Evolutionary conservation across 2,113 vertebrate genomes (phyloP).

Genomic region (Brienomyrus longianalis): DNA sequence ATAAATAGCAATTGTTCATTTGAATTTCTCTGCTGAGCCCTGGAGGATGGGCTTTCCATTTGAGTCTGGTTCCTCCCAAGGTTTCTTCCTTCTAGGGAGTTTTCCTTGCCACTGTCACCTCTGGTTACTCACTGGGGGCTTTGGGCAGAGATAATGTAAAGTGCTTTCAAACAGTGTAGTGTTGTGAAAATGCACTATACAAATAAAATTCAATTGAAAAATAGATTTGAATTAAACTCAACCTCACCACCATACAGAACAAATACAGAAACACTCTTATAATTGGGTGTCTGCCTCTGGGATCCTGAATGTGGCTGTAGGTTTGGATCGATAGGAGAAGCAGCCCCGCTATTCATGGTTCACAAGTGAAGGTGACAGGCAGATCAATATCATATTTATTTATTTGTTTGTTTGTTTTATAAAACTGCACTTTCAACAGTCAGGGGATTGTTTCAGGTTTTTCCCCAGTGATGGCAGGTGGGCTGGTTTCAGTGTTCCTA

Average conservation of each 20-base stretch:
- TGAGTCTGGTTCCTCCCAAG: background rate
- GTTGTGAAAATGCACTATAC: background rate
- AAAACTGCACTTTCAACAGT: background rate
- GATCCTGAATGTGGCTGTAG: background rate
- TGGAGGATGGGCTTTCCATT: background rate
- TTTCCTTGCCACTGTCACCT: background rate
- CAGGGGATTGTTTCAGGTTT: background rate
- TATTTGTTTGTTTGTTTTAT: slow-evolving; percentile 9
- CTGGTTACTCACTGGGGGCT: background rate
- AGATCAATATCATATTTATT: slow-evolving; percentile 7
- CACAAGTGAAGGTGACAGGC: background rate
- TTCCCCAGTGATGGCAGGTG: slow-evolving; percentile 6
- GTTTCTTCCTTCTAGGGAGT: background rate
- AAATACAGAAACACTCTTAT: background rate
- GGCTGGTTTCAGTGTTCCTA: slow-evolving; percentile 4
- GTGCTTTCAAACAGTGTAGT: background rate
- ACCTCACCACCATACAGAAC: background rate
- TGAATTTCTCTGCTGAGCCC: background rate
- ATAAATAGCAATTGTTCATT: background rate
- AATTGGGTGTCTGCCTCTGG: background rate
- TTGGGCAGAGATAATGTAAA: background rate
- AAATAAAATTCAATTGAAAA: background rate
- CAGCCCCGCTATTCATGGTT: background rate
- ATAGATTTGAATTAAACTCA: background rate
- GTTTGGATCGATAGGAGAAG: background rate